These are phyloP conservation scores for Shargacucullia verbasci DNA, from an alignment of 2,888 invertebrate species.

Conservation along the genomic window DNA sequence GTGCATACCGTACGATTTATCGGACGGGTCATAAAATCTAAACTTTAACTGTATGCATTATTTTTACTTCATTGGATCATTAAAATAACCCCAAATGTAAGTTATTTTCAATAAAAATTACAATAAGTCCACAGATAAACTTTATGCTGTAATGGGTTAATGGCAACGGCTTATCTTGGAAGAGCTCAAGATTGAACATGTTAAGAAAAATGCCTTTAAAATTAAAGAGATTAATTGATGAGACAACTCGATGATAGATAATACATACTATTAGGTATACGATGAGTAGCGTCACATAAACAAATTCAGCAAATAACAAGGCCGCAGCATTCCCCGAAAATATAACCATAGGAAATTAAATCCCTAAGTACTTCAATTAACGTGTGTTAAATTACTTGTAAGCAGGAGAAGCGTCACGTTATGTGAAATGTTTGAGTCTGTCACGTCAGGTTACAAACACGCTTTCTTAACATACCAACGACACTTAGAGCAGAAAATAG, in stretches of 20 bases:
- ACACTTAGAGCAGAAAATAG: conserved; percentile 66
- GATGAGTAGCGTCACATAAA: neutral
- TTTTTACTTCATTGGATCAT: no score
- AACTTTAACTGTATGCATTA: no score
- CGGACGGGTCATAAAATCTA: no score
- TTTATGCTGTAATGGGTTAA: no score
- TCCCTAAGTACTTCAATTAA: conserved; percentile 8
- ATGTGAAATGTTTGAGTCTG: conserved; percentile 58
- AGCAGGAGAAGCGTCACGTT: conserved; percentile 48
- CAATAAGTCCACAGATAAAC: no score
- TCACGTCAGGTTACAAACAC: conserved; percentile 56
- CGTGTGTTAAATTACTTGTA: conserved; percentile 31
- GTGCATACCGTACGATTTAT: no score
- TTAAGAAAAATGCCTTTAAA: neutral
- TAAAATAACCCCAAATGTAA: no score
- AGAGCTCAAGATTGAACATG: conserved; percentile 68
- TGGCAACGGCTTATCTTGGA: no score
- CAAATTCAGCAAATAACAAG: neutral
- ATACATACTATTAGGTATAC: no score
- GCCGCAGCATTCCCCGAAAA: conserved; percentile 8
- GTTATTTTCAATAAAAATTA: no score
- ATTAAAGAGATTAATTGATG: neutral
- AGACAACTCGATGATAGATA: neutral
- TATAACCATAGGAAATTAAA: conserved; percentile 7
- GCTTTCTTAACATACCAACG: conserved; percentile 73